Percentiles rank a stretch among this genome's conserved stretches.
These are phyloP conservation scores for Rhabdomys dilectus DNA, from an alignment of 2,113 vertebrate genomes.

Conservation along the genomic window DNA sequence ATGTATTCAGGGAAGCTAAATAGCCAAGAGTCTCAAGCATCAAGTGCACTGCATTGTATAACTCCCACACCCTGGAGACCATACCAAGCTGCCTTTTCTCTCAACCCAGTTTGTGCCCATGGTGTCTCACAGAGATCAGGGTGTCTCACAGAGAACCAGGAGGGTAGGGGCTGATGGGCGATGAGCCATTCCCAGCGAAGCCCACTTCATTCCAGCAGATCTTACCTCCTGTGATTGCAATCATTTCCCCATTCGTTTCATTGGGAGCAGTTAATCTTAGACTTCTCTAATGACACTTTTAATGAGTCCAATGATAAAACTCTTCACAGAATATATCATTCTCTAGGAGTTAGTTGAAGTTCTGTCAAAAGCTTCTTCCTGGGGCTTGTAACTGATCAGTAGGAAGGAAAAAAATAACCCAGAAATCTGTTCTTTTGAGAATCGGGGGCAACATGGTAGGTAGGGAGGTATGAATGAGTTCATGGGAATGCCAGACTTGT, in stretches of 20 bases:
- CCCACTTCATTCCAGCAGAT: neutral
- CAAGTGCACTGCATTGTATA: neutral
- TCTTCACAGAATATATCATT: slow-evolving; percentile 24
- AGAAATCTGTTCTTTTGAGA: neutral
- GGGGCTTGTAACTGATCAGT: neutral
- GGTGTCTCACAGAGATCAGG: neutral
- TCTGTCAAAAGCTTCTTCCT: slow-evolving; percentile 23
- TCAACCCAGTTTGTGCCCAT: neutral
- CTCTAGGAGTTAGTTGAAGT: slow-evolving; percentile 42
- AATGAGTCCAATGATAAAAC: slow-evolving; percentile 40
- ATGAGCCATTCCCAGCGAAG: neutral
- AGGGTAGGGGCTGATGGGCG: slow-evolving; percentile 15
- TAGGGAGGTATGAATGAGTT: neutral
- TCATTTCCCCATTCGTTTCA: neutral
- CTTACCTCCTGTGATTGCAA: slow-evolving; percentile 32
- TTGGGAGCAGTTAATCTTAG: slow-evolving; percentile 57
- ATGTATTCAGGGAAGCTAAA: neutral
- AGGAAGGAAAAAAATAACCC: neutral
- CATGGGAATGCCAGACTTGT: no score
- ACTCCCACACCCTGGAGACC: neutral
- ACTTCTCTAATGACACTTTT: slow-evolving; percentile 58
- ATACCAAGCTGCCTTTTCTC: neutral
- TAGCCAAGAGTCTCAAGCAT: neutral
- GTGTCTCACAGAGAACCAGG: neutral
- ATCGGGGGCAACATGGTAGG: neutral